Base-by-base conservation (phyloP, 2,797 vertebrate species). In the Acipenser oxyrinchus region DNA sequence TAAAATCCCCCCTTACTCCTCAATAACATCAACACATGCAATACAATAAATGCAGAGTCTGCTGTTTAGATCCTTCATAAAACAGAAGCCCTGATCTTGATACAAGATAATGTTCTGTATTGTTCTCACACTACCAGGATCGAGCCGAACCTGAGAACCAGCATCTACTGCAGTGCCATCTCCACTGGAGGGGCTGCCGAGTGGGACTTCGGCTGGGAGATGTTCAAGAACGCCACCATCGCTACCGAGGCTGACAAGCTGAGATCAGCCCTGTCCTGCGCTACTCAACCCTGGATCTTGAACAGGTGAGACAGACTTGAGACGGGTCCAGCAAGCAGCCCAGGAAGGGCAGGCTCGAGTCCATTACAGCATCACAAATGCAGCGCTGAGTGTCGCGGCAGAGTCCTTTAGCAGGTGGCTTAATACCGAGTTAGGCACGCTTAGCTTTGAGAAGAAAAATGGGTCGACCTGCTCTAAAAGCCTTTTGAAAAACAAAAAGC, bases 121-220 rank as follows among this genome's bases (percentile, higher is more conserved):
- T 37, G 23, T 37, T 37, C 23, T 37, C 2, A 37, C 23, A 3
- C 23, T 7, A 1, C 2, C 84, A 99, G 96, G 71, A 94, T 99
- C 71, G 78, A 90, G n/a, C 80, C 93, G 37, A 96, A 98, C 81
- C 75, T 98, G 81, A 93, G 93, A 72, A 82, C 81, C 7, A 77
- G 89, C 0, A 82, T 98, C 74, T 99, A 98, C 85, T 98, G 96
- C 81, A 82, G 58, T 0, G 93, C 91, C 1, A 85, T 97, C 0
- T 82, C 91, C 12, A 78, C 69, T 0, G 96, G 95, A 0, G 88
- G 89, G 0, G 80, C 77, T 58, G 71, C 71, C 0, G 91, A 93
- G 70, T 99, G 96, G 96, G 5, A 94, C 62, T 99, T 98, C 70
- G 83, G 84, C 71, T 99, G 95, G 95, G 0, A 0, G 0, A 88